These are phyloP conservation scores for Bombus huntii DNA, from an alignment of 1,140 invertebrate genomes.

Conservation along the genomic window DNA sequence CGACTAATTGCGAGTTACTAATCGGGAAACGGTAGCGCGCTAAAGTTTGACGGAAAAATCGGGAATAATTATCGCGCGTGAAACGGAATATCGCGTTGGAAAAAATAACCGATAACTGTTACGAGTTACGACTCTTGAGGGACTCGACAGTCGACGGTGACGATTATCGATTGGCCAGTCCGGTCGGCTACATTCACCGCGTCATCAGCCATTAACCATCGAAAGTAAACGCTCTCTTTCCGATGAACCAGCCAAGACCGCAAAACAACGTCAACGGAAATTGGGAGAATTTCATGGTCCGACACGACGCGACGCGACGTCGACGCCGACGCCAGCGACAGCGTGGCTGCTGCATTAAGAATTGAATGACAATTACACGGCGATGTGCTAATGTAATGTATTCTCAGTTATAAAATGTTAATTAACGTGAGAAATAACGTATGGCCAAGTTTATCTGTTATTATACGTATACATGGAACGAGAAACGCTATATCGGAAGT, in stretches of 20 bases:
- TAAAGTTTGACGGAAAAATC: not conserved
- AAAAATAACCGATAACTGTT: slow-evolving; percentile 49
- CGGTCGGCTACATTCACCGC: slow-evolving; percentile 51
- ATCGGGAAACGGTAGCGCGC: not conserved
- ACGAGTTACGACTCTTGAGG: slow-evolving; percentile 42
- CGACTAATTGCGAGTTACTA: too few species aligned
- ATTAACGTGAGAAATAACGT: not conserved
- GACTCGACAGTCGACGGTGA: slow-evolving; percentile 34
- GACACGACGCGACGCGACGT: too few species aligned
- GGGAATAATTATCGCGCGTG: not conserved
- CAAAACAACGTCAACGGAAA: slow-evolving; percentile 8
- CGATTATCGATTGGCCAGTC: slow-evolving; percentile 64
- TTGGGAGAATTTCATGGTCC: not conserved
- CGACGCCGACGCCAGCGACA: not conserved
- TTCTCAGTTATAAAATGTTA: not conserved
- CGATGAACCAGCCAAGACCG: not conserved
- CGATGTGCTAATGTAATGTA: not conserved
- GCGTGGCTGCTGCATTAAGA: not conserved
- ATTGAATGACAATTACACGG: not conserved
- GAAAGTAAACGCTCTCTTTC: slow-evolving; percentile 69
- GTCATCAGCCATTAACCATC: slow-evolving; percentile 69
- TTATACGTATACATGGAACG: not conserved
- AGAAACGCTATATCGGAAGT: not conserved
- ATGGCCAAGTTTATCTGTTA: not conserved
- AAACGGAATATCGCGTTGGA: slow-evolving; percentile 1